These are phyloP conservation scores for Acanthosepion lycidas DNA, from an alignment of 2,888 invertebrate genomes.

Conservation along the genomic window DNA sequence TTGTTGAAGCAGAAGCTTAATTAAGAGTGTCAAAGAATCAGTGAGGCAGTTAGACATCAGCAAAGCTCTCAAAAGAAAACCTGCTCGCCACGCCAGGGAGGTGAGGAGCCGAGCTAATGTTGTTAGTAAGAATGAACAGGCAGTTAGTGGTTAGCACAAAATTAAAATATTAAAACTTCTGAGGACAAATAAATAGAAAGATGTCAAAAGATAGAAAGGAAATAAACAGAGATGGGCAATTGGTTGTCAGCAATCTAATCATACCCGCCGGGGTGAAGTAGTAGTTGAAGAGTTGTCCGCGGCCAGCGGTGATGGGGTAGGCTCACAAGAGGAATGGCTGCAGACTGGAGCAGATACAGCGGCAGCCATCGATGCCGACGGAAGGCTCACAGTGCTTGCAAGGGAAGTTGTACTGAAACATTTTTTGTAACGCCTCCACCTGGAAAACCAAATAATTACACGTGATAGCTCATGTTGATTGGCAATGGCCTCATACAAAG, in stretches of 20 bases:
- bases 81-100: not conserved
- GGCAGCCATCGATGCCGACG: constrained; percentile 23
- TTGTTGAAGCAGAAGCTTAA: not conserved
- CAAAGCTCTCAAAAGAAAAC: no score
- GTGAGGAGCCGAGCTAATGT: not conserved
- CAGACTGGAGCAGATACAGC: constrained; percentile 33
- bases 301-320: constrained; percentile 40
- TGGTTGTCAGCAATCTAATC: constrained; percentile 43
- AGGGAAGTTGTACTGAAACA: constrained; percentile 43
- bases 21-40: not conserved
- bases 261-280: constrained; percentile 46
- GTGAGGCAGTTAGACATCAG: no score
- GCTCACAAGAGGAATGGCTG: constrained; percentile 36
- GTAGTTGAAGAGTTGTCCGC: constrained; percentile 38
- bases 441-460: constrained; percentile 46
- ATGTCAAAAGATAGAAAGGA: not conserved
- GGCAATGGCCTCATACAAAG: not conserved
- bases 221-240: not conserved
- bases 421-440: constrained; percentile 46
- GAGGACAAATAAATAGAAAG: not conserved
- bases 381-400: constrained; percentile 41
- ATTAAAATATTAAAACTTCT: not conserved
- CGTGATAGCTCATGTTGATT: constrained; percentile 12
- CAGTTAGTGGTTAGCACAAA: constrained; percentile 6
- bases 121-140: not conserved